A percentile compares a stretch with the other conserved stretches of the same genome.
Conservation (phyloP, 2,797 vertebrate genomes). For the Sphenodon punctatus region DNA sequence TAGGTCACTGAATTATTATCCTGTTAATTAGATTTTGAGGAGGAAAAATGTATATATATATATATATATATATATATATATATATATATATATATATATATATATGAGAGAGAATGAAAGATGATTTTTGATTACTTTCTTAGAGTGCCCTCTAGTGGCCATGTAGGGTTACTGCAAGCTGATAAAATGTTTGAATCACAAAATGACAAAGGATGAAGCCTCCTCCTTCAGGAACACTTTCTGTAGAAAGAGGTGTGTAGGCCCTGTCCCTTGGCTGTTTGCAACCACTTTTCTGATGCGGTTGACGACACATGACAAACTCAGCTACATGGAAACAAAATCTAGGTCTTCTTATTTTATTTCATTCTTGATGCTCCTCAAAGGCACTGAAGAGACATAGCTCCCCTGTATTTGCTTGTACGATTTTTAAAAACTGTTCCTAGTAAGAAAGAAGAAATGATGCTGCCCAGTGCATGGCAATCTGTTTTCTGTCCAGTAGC, state of each 20-base stretch:
- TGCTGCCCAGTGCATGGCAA: background rate
- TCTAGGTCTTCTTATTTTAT: conserved; percentile 70
- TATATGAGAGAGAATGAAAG: background rate
- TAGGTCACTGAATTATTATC: accelerated
- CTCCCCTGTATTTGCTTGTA: too few relatives aligned
- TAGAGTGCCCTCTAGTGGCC: conserved; percentile 61
- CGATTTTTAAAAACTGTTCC: background rate
- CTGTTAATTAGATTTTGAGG: background rate
- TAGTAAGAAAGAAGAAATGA: background rate
- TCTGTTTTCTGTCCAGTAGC: background rate
- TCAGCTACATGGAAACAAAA: conserved; percentile 90
- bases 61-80: background rate
- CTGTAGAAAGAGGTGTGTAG: conserved; percentile 82
- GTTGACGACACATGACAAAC: conserved; percentile 99
- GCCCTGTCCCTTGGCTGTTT: conserved; percentile 93
- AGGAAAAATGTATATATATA: background rate
- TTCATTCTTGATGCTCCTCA: conserved; percentile 74
- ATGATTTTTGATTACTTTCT: conserved; percentile 7
- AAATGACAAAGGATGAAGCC: background rate
- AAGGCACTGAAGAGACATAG: conserved; percentile 63
- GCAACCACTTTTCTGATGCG: conserved; percentile 99
- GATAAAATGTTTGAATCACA: background rate
- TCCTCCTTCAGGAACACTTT: conserved; percentile 80
- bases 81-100: background rate
- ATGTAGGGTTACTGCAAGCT: conserved; percentile 29